Evolutionary conservation across 2,797 vertebrate species (phyloP), one percentile per base, ranked within the genome.

Genomic region (Crossoptilon crossoptilon): DNA sequence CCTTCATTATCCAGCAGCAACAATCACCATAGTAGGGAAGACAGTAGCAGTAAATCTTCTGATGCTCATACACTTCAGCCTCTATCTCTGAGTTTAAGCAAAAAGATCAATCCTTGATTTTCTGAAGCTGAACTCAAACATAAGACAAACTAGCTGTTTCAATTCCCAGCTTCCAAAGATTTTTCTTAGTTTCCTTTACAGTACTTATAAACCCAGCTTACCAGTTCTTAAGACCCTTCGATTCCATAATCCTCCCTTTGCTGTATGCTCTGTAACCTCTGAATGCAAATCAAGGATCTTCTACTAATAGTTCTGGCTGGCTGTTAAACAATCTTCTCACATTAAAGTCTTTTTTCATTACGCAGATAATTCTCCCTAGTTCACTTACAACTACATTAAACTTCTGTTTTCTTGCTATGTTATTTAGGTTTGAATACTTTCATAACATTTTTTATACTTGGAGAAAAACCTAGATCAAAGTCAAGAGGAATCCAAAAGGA

Each of bases 271-370:
- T 81, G 41, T 92, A 83, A 94, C 76, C 55, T 93, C 67, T 72
- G 66, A 87, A 94, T 91, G 90, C 72, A 97, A 96, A 96, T 91
- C 22, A 46, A 71, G 55, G 43, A 24, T 88, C 88, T 72, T 93
- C 88, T 91, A 56, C 59, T 88, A 64, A 72, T 92, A 82, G 71
- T 87, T 88, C 59, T 71, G 35, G 8, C 69, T 89, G 48, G 19
- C 83, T 91, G 56, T 64, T 96, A 51, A 87, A 63, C 15, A 88
- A 24, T 63, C 60, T 77, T 91, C 66, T 93, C 79, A 81, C 0
- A 0, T 35, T 72, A 7, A 90, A 91, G 41, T 71, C 62, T 43
- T 43, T 39, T 39, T 67, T 58, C 6, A 4, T 83, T 80, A 84
- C 2, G 0, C 16, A 67, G 71, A 76, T 85, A 89, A 87, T 46